Evolutionary conservation across 2,797 vertebrate species (phyloP).

Genomic region (Pangasius mekongensis): DNA sequence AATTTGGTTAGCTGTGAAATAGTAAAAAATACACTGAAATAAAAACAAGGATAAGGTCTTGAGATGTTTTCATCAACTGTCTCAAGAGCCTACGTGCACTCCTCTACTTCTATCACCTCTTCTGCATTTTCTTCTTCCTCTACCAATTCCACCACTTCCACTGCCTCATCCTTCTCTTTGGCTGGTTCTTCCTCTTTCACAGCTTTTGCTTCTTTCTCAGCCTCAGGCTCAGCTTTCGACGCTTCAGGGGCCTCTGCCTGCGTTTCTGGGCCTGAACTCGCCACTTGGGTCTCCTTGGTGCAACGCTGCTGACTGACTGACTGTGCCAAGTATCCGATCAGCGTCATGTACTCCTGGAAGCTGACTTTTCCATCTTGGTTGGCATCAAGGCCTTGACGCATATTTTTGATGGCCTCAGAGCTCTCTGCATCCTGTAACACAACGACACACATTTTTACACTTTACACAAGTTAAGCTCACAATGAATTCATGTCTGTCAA

Average conservation of each 20-base stretch:
- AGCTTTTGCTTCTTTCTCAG: constrained; percentile 35
- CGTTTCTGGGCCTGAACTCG: constrained; percentile 54
- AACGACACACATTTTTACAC: not conserved
- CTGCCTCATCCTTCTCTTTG: constrained; percentile 36
- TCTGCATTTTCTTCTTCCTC: constrained; percentile 57
- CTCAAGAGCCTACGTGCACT: constrained; percentile 69
- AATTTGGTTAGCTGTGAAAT: constrained; percentile 38
- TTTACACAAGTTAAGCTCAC: not conserved
- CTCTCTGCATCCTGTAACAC: constrained; percentile 71
- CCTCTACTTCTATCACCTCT: constrained; percentile 68
- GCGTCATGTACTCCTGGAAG: constrained; percentile 79
- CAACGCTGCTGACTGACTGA: constrained; percentile 67
- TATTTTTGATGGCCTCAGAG: constrained; percentile 70
- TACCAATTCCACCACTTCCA: constrained; percentile 58
- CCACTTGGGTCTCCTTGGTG: constrained; percentile 51
- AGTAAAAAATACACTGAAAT: constrained; percentile 7
- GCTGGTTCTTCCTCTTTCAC: constrained; percentile 45
- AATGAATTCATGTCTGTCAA: not conserved
- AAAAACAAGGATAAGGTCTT: constrained; percentile 26
- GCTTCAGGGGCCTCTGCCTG: constrained; percentile 42
- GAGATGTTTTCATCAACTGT: constrained; percentile 28
- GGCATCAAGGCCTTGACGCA: constrained; percentile 71
- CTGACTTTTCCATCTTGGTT: constrained; percentile 75
- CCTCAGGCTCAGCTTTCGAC: constrained; percentile 35
- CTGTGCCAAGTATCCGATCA: constrained; percentile 75